Conservation (phyloP, 2,888 invertebrate genomes). For the Seira musarum region DNA sequence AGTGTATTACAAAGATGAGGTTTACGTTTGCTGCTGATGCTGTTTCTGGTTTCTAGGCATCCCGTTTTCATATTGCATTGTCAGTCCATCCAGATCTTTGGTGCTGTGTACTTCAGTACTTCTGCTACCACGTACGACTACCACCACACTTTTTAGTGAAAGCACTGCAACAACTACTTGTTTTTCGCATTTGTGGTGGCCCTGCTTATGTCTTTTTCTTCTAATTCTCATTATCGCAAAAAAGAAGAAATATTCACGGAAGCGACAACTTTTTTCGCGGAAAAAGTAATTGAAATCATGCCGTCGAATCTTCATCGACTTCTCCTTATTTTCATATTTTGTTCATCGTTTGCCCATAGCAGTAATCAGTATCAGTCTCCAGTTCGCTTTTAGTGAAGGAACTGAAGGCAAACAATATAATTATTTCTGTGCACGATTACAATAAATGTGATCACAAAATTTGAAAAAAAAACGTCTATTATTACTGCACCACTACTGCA, state of each 20-base stretch:
- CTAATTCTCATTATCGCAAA: background rate
- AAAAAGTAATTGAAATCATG: conserved; percentile 38
- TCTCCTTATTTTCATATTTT: conserved; percentile 54
- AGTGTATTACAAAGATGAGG: conserved; percentile 8
- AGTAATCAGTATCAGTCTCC: conserved; percentile 56
- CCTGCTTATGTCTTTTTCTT: background rate
- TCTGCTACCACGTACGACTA: conserved; percentile 10
- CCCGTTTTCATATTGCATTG: conserved; percentile 42
- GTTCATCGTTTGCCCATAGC: conserved; percentile 52
- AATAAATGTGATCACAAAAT: conserved; percentile 8
- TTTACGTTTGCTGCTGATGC: conserved; percentile 5
- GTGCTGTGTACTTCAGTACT: conserved; percentile 52
- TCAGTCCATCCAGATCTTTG: conserved; percentile 63
- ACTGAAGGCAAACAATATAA: background rate
- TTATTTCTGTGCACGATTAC: conserved; percentile 24
- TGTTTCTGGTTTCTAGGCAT: conserved; percentile 43
- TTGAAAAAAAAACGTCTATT: background rate
- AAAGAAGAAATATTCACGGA: background rate
- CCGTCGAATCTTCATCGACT: conserved; percentile 59
- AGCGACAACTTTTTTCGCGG: conserved; percentile 8
- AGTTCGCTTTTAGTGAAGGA: conserved; percentile 26
- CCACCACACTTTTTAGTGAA: conserved; percentile 15
- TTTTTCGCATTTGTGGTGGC: conserved; percentile 15
- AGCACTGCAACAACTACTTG: conserved; percentile 19
- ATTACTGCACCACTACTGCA: conserved; percentile 5